Evolutionary conservation across 2,888 invertebrate species (phyloP).

Genomic region (Sturmia bella): DNA sequence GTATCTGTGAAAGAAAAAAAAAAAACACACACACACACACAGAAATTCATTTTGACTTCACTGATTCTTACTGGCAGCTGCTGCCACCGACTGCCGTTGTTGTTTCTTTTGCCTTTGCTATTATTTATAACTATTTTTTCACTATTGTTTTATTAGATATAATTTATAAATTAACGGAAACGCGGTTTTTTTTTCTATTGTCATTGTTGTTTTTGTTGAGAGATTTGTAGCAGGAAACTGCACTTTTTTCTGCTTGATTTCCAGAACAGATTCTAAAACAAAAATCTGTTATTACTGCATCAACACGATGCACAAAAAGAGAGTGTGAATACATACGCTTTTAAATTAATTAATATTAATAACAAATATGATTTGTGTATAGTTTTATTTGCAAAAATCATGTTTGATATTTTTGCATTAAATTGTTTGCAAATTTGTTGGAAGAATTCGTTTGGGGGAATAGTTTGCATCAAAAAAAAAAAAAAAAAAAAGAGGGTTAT

Average conservation of each 20-base stretch:
- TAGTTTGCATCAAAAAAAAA: background rate
- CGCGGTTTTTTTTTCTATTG: conserved; percentile 50
- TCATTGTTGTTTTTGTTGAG: conserved; percentile 36
- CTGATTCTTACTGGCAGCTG: conserved; percentile 27
- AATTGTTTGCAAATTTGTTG: background rate
- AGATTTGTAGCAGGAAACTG: conserved; percentile 61
- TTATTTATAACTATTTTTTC: conserved; percentile 61
- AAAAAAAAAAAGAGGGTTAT: conserved; percentile 41
- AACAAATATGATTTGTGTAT: conserved; percentile 50
- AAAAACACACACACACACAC: conserved; percentile 56
- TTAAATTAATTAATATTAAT: conserved; percentile 48
- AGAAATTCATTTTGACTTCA: conserved; percentile 60
- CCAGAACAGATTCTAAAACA: conserved; percentile 49
- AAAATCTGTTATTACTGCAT: conserved; percentile 13
- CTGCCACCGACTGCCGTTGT: conserved; percentile 9
- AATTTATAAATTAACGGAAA: conserved; percentile 71
- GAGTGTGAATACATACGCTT: conserved; percentile 43
- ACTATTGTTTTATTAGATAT: conserved; percentile 70
- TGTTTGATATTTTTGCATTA: background rate
- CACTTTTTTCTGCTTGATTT: conserved; percentile 56
- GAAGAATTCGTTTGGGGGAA: conserved; percentile 36
- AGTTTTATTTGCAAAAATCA: background rate
- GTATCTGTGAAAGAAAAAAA: conserved; percentile 57
- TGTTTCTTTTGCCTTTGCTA: conserved; percentile 32
- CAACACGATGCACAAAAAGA: conserved; percentile 6